Evolutionary conservation across 2,113 vertebrate species (phyloP), one percentile per base, ranked within the genome.

Genomic region (Odontophorus gujanensis): DNA sequence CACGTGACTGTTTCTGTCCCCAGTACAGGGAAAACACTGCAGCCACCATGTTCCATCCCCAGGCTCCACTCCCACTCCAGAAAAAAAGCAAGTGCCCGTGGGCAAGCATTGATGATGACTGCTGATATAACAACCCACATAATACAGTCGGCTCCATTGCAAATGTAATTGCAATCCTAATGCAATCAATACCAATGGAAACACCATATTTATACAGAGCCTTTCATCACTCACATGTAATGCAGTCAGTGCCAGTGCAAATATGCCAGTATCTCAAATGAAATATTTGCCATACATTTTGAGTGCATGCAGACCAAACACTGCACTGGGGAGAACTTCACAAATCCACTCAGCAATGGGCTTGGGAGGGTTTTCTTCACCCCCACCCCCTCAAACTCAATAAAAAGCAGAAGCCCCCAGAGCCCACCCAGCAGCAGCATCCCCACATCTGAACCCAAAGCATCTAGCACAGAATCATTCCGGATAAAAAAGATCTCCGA

Each of bases 211-310:
- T 96, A 93, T 96, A 96, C 95, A 96, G 93, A 91, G 85, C 93
- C 96, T 95, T 96, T 96, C 96, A 96, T 96, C 95, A 95, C 95
- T 96, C 96, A 93, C 93, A 95, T 16, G 81, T 62, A 96, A 82
- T 69, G 82, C 91, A 94, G 94, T 51, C 89, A 25, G 96, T 79
- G 95, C 93, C 94, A 96, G 92, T 92, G 94, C 96, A 93, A 96
- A 96, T 96, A 95, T 89, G 95, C 94, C 94, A 96, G 95, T 91
- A 36, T 95, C 92, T 93, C 94, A 95, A 93, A 93, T 92, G 66
- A 93, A 96, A 91, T 96, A 96, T 95, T 96, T 96, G 96, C 94
- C 94, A 83, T 74, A 93, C 87, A 82, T 96, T 90, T 94, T 38
- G 4, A 42, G 72, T 22, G 38, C 40, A 1, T 83, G 92, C 95